phyloP scores from a whole-genome alignment of 1,140 invertebrate genomes.

The Pseudachorutes palmiensis region DNA sequence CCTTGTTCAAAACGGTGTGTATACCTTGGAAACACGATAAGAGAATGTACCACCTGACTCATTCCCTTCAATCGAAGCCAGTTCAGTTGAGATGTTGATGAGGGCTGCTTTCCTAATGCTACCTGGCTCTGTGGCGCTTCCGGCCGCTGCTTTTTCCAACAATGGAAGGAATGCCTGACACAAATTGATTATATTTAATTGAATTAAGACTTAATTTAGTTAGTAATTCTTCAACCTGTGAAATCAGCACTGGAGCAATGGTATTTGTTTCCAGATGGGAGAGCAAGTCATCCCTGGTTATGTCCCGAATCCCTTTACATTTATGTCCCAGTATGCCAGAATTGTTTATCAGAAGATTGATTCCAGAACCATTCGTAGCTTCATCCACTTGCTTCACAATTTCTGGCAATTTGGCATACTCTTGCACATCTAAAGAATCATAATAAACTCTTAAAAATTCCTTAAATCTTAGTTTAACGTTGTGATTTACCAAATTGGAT shows the following conservation, averaged over 20 bases:
- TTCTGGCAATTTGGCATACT: slow-evolving; percentile 48
- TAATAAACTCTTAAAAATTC: neutral
- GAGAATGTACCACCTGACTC: slow-evolving; percentile 66
- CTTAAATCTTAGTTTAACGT: neutral
- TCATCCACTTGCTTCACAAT: slow-evolving; percentile 50
- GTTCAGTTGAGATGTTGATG: slow-evolving; percentile 71
- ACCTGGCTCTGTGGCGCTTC: slow-evolving; percentile 47
- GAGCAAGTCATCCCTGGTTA: slow-evolving; percentile 60
- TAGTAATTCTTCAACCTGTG: slow-evolving; percentile 53
- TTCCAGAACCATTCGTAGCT: slow-evolving; percentile 20
- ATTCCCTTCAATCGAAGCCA: slow-evolving; percentile 70
- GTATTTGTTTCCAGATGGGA: slow-evolving; percentile 66
- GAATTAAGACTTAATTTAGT: neutral
- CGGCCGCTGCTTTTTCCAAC: slow-evolving; percentile 55
- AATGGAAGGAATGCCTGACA: slow-evolving; percentile 58
- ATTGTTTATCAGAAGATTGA: slow-evolving; percentile 64
- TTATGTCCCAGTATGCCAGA: slow-evolving; percentile 58
- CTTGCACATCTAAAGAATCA: neutral
- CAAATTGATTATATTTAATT: neutral
- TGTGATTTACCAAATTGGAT: slow-evolving; percentile 29
- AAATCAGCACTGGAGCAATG: slow-evolving; percentile 69
- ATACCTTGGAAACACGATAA: slow-evolving; percentile 80
- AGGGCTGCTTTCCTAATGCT: slow-evolving; percentile 59
- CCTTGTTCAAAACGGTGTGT: neutral
- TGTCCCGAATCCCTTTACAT: slow-evolving; percentile 61